A percentile compares a stretch with the other conserved stretches of the same genome.
Evolutionary conservation across 37 sponge, comb jelly and placozoan genomes (phyloP).

Genomic region (Tethya wilhelma): DNA sequence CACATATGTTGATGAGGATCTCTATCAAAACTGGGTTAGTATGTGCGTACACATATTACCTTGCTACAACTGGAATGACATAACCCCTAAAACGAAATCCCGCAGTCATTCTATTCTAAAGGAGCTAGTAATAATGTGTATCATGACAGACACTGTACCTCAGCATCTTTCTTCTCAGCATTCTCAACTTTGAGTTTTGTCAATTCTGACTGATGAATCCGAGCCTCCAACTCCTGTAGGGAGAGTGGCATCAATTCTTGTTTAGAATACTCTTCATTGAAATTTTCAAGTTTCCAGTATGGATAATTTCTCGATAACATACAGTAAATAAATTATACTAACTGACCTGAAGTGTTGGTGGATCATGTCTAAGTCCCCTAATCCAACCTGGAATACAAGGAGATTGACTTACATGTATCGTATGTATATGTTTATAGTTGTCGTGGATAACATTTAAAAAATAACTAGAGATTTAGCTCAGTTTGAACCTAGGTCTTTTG

Average conservation of each 20-base stretch:
- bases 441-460: not conserved
- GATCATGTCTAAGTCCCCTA: slow-evolving; percentile 36
- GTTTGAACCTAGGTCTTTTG: too few relatives aligned
- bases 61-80: too few relatives aligned
- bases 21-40: too few relatives aligned
- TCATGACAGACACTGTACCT: not conserved
- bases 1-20: too few relatives aligned
- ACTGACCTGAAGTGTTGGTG: slow-evolving; percentile 48
- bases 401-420: not conserved
- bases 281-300: too few relatives aligned
- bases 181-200: slow-evolving; percentile 16
- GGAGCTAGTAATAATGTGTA: too few relatives aligned
- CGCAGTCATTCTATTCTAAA: too few relatives aligned
- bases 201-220: slow-evolving; percentile 8
- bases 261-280: too few relatives aligned
- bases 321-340: not conserved
- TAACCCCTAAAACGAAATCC: too few relatives aligned
- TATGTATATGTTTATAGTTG: not conserved
- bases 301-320: not conserved
- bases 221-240: slow-evolving; percentile 4
- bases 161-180: slow-evolving; percentile 16
- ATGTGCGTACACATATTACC: too few relatives aligned
- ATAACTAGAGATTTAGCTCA: not conserved
- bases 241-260: too few relatives aligned
- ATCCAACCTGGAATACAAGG: slow-evolving; percentile 50